These are phyloP conservation scores for Daboia siamensis DNA, from an alignment of 2,113 vertebrate genomes.

Conservation along the genomic window DNA sequence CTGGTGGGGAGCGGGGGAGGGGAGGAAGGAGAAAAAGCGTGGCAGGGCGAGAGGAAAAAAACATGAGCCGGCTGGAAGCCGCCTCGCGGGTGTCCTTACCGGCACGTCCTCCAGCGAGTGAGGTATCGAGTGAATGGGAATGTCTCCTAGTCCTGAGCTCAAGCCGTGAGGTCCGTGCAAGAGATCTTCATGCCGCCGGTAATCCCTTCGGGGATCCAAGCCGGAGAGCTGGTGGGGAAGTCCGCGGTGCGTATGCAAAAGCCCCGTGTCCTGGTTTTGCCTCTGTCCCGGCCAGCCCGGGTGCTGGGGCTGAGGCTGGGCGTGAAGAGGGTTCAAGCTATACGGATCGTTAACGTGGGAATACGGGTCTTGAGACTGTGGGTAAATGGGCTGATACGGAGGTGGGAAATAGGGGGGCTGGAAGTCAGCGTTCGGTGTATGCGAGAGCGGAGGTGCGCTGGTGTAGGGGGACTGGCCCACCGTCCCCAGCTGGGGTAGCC, in stretches of 20 bases:
- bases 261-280: conserved; percentile 89
- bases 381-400: conserved; percentile 96
- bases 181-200: conserved; percentile 91
- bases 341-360: conserved; percentile 98
- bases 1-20: neutral
- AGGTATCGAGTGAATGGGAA: conserved; percentile 94
- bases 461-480: conserved; percentile 96
- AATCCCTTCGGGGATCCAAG: conserved; percentile 87
- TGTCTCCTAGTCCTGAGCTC: conserved; percentile 89
- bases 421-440: conserved; percentile 94
- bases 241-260: conserved; percentile 93
- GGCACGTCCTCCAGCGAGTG: conserved; percentile 97
- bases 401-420: conserved; percentile 94
- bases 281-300: conserved; percentile 96
- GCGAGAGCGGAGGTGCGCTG: conserved; percentile 92
- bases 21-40: neutral
- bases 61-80: neutral
- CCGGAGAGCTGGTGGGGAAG: conserved; percentile 92
- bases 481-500: conserved; percentile 93
- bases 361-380: conserved; percentile 98
- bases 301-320: conserved; percentile 93
- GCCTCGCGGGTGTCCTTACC: conserved; percentile 72
- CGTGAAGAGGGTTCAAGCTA: conserved; percentile 94
- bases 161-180: conserved; percentile 92
- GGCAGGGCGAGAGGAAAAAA: neutral